phyloP scores from a whole-genome alignment of 2,888 invertebrate genomes.

The Drosophila emarginata region DNA sequence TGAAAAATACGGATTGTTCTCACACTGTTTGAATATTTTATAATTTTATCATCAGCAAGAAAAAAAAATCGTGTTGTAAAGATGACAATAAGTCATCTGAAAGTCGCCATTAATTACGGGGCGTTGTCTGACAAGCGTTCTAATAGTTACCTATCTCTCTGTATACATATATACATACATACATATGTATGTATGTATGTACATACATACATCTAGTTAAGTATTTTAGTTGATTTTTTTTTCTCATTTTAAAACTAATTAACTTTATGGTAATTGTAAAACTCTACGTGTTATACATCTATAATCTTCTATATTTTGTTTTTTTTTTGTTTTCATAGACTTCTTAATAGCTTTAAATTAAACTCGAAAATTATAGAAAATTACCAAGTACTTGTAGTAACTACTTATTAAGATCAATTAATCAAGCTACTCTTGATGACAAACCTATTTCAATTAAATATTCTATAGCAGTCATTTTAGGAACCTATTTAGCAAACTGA shows the following conservation, averaged over 20 bases:
- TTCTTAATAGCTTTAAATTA: background rate
- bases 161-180: background rate
- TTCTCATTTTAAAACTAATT: slow-evolving; percentile 47
- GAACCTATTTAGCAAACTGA: too few relatives aligned
- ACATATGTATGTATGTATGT: too few relatives aligned
- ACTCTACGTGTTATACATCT: slow-evolving; percentile 46
- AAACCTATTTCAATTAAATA: background rate
- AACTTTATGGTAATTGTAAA: slow-evolving; percentile 39
- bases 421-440: background rate
- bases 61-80: slow-evolving; percentile 52
- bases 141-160: slow-evolving; percentile 15
- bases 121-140: slow-evolving; percentile 38
- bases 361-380: background rate
- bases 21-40: slow-evolving; percentile 52
- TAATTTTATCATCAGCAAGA: slow-evolving; percentile 30
- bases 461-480: too few relatives aligned
- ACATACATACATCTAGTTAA: background rate
- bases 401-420: background rate
- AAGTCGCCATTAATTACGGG: slow-evolving; percentile 60
- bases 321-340: slow-evolving; percentile 2
- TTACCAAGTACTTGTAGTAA: background rate
- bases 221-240: background rate
- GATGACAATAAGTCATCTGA: slow-evolving; percentile 65
- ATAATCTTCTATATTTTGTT: background rate
- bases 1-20: slow-evolving; percentile 43